Conservation (phyloP, 2,888 invertebrate species). For the Timema cristinae region DNA sequence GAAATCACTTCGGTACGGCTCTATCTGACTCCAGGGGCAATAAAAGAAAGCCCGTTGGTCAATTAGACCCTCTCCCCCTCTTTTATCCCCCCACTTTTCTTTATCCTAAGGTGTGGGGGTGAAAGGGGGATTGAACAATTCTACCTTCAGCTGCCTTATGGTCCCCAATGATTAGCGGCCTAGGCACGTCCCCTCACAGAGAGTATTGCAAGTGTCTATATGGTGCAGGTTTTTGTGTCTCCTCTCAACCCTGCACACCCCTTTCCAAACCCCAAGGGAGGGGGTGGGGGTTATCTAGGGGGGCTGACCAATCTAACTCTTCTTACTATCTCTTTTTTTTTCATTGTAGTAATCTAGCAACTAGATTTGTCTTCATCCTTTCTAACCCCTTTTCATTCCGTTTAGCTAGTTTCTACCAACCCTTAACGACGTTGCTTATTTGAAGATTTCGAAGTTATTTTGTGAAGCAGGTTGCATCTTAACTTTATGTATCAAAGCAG, state of each 20-base stretch:
- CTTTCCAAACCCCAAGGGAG: neutral
- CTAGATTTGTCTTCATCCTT: no score
- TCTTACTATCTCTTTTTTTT: no score
- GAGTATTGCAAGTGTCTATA: no score
- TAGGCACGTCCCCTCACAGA: neutral
- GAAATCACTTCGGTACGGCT: constrained; percentile 24
- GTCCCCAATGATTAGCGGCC: constrained; percentile 9
- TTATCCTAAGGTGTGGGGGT: neutral
- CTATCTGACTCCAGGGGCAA: constrained; percentile 14
- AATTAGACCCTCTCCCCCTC: constrained; percentile 20
- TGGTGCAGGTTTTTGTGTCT: neutral
- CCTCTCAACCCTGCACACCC: neutral
- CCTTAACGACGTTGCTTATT: no score
- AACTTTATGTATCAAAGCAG: no score
- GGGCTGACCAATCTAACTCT: no score
- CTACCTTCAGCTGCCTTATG: neutral
- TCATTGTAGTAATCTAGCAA: no score
- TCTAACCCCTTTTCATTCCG: no score
- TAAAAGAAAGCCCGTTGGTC: constrained; percentile 24
- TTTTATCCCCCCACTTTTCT: constrained; percentile 12
- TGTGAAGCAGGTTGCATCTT: no score
- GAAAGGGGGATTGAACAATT: neutral
- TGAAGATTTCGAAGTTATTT: no score
- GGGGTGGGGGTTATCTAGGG: neutral
- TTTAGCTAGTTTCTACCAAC: no score